A percentile compares a stretch with the other conserved stretches of the same genome.
phyloP scores from a whole-genome alignment of 2,888 invertebrate species.

The Temnothorax ravouxi region DNA sequence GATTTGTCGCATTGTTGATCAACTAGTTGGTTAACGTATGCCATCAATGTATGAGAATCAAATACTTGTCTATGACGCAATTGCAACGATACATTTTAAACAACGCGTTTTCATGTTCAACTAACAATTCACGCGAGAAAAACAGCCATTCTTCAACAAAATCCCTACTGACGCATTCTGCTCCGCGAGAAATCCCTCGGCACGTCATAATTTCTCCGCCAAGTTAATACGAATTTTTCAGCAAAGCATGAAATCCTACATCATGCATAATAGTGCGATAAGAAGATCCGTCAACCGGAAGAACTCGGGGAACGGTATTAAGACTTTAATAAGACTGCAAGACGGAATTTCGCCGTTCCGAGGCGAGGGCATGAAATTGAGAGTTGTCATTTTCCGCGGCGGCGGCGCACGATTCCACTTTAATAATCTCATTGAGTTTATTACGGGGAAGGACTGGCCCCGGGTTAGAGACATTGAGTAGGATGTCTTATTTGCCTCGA shows the following conservation, averaged over 20 bases:
- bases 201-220: not conserved
- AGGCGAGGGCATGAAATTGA: conserved; percentile 10
- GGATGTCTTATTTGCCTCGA: conserved; percentile 39
- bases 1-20: too few species aligned
- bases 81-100: not conserved
- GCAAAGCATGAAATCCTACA: conserved; percentile 5
- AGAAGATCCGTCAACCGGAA: conserved; percentile 12
- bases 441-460: not conserved
- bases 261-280: not conserved
- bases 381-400: conserved; percentile 11
- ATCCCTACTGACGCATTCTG: conserved; percentile 1
- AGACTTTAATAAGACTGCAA: not conserved
- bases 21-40: not conserved
- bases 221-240: conserved; percentile 26
- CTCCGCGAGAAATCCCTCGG: not conserved
- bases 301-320: not conserved
- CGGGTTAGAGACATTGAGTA: conserved; percentile 25
- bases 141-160: not conserved
- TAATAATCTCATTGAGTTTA: conserved; percentile 42
- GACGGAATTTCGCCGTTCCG: conserved; percentile 20
- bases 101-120: not conserved
- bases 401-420: conserved; percentile 30
- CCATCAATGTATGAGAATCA: not conserved
- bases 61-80: not conserved
- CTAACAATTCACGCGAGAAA: not conserved